Evolutionary conservation across 2,113 vertebrate genomes (phyloP), one percentile per base, ranked within the genome.

Genomic region (Tachuris rubrigastra): DNA sequence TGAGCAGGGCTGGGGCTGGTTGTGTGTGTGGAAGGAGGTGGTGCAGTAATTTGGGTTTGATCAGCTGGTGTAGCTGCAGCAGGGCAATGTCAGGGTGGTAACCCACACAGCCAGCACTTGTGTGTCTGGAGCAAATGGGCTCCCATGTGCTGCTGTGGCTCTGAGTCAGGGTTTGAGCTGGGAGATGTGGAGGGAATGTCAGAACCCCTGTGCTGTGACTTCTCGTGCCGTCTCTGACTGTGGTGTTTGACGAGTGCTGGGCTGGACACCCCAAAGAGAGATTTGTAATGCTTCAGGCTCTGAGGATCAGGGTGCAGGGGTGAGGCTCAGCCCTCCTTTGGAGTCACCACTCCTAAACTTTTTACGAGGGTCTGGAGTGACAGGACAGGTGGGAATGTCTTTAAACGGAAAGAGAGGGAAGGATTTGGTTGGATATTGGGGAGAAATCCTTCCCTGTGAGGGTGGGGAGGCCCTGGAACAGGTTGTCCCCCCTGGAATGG

Each of bases 71-170:
- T 19, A 52, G 4, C 67, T 77, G 53, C 14, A 6, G 3, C 23
- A 53, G n/a, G 65, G 42, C 33, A 8, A 22, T 41, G 50, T 42
- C 63, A 79, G 47, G 27, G 46, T 3, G 44, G 10, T 56, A 47
- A 35, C 37, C 44, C 14, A 2, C 2, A 0, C 21, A 3, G n/a
- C 37, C 63, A 53, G 6, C 21, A 2, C 33, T 71, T 16, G 27
- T 24, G 4, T 9, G 46, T 25, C 11, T 27, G 7, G 41, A 65
- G 41, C 41, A 47, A 59, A 73, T 5, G 16, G 37, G 21, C 9
- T 93, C 55, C 0, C 0, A 8, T 60, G 80, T 73, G 8, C 24
- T 52, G 0, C 41, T 3, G 0, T 6, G 66, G 10, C 53, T 86
- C 49, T 7, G 71, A 23, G 41, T 41, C 8, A 1, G 31, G 9